These are phyloP conservation scores for Tenualosa ilisha DNA, from an alignment of 2,797 vertebrate genomes.

Conservation along the genomic window DNA sequence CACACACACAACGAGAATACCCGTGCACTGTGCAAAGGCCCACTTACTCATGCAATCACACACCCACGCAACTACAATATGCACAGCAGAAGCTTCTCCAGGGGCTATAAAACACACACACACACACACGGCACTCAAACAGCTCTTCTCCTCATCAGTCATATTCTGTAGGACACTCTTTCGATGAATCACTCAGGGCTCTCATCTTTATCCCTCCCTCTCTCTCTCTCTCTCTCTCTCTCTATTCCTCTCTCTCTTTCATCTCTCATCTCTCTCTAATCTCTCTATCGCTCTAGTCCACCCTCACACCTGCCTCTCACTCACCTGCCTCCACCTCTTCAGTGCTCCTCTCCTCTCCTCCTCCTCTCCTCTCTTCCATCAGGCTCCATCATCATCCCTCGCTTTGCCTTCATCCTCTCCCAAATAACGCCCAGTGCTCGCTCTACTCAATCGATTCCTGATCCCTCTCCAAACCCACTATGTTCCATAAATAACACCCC, in stretches of 20 bases:
- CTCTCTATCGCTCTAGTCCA: slow-evolving; percentile 58
- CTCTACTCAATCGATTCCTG: background rate
- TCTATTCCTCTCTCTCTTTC: background rate
- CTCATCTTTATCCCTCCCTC: background rate
- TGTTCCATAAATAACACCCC: too few species aligned
- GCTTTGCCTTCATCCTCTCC: background rate
- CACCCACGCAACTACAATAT: background rate
- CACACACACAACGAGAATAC: background rate
- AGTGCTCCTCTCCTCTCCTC: background rate
- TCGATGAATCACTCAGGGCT: background rate
- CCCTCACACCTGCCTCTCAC: slow-evolving; percentile 33
- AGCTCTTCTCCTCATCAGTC: slow-evolving; percentile 8
- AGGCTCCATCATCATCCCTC: too few species aligned
- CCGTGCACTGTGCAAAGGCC: background rate
- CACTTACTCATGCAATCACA: background rate
- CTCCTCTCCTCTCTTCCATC: background rate
- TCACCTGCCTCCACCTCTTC: background rate
- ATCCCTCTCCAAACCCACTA: background rate
- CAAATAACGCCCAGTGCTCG: background rate
- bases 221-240: slow-evolving; percentile 43
- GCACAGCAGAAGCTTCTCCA: background rate
- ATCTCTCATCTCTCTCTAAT: slow-evolving; percentile 21
- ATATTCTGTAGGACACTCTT: background rate
- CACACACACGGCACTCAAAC: slow-evolving; percentile 27
- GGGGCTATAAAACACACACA: background rate